Evolutionary conservation across 2,888 invertebrate genomes (phyloP).

Genomic region (Microplitis manilae): DNA sequence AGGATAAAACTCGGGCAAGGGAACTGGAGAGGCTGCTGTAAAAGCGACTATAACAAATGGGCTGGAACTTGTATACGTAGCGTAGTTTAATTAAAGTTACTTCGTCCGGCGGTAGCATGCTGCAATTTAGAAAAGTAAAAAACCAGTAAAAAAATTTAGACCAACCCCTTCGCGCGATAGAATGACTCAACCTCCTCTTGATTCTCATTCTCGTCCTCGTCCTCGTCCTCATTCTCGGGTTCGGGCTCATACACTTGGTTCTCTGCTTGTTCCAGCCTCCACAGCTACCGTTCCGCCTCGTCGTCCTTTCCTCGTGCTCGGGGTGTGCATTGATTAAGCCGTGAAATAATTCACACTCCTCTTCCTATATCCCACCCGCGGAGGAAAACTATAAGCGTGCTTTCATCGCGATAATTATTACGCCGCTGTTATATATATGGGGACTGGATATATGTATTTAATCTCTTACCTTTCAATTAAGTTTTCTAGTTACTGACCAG

Average conservation of each 20-base stretch:
- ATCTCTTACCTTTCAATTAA: neutral
- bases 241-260: neutral
- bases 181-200: conserved; percentile 17
- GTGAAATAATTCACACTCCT: conserved; percentile 43
- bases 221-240: neutral
- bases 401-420: conserved; percentile 16
- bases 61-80: conserved; percentile 48
- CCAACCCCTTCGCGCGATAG: conserved; percentile 21
- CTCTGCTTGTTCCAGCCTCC: neutral
- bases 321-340: conserved; percentile 48
- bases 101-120: conserved; percentile 45
- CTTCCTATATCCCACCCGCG: conserved; percentile 6
- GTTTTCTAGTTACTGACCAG: neutral
- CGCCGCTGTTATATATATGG: neutral
- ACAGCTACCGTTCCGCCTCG: neutral
- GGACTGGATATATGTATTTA: neutral
- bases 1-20: neutral
- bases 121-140: conserved; percentile 45
- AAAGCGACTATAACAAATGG: conserved; percentile 49
- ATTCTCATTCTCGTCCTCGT: neutral
- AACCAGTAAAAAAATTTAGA: conserved; percentile 30
- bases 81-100: conserved; percentile 53
- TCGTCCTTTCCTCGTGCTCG: conserved; percentile 1
- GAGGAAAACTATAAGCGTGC: neutral
- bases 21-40: neutral